These are phyloP conservation scores for Falco biarmicus DNA, from an alignment of 2,797 vertebrate species.

Conservation along the genomic window DNA sequence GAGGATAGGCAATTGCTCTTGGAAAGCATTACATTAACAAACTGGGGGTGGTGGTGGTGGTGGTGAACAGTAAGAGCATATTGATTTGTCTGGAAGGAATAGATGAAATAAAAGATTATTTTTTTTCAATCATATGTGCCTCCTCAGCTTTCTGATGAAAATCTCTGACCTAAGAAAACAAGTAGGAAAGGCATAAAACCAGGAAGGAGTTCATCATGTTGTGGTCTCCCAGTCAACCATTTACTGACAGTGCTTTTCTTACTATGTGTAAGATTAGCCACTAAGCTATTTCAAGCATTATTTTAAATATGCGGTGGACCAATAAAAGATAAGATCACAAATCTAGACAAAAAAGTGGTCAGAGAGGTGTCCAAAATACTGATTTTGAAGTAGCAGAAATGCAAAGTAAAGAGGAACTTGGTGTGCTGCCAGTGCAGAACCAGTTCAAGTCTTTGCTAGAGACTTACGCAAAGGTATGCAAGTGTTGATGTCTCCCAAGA, in stretches of 20 bases:
- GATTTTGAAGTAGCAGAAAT: neutral
- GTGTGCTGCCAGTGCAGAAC: neutral
- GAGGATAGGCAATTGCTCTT: neutral
- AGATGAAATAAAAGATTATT: neutral
- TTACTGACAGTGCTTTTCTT: neutral
- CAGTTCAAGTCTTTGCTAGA: neutral
- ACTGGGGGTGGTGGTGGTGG: neutral
- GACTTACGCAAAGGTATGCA: neutral
- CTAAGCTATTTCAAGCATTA: neutral
- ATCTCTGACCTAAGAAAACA: neutral
- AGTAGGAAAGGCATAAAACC: neutral
- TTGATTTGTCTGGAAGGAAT: neutral
- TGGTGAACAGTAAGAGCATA: neutral
- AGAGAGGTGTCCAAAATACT: neutral
- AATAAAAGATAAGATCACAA: neutral
- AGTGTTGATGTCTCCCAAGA: neutral
- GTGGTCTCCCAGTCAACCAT: neutral
- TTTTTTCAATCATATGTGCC: neutral
- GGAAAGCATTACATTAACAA: neutral
- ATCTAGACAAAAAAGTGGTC: neutral
- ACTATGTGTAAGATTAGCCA: neutral
- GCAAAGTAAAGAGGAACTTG: neutral
- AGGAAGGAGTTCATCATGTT: neutral
- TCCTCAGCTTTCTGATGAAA: neutral
- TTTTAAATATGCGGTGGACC: neutral